phyloP scores from a whole-genome alignment of 2,797 vertebrate species.

The Acestrorhynchus altus region DNA sequence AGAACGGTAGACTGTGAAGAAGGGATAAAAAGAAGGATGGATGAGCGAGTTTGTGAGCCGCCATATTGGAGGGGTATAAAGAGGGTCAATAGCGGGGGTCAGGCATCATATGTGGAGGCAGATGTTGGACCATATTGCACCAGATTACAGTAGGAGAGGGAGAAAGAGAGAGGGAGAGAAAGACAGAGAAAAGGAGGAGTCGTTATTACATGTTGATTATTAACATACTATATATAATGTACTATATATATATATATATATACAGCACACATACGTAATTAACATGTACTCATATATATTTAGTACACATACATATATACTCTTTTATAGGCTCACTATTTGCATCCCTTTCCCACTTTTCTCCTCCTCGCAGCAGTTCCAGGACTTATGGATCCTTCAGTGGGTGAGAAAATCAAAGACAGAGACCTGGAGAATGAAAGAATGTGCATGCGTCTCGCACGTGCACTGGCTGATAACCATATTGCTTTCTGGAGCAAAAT shows the following conservation, averaged over 20 bases:
- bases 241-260: no score
- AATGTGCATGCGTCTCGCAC: conserved; percentile 36
- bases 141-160: conserved; percentile 79
- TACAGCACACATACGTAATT: no score
- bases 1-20: background rate
- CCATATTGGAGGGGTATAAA: conserved; percentile 76
- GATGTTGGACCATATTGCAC: conserved; percentile 95
- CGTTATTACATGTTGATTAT: no score
- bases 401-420: background rate
- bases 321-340: no score
- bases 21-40: conserved; percentile 11
- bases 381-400: no score
- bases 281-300: no score
- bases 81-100: conserved; percentile 87
- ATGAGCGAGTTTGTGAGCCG: conserved; percentile 58
- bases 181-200: conserved; percentile 54
- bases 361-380: no score
- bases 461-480: conserved; percentile 26
- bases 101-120: conserved; percentile 91
- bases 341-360: no score
- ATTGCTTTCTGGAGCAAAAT: conserved; percentile 25
- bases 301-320: no score
- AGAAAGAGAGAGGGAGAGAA: conserved; percentile 58
- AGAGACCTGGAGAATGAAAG: background rate
- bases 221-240: no score